Evolutionary conservation across 1,140 invertebrate species (phyloP).

Genomic region (Nymphalis io): DNA sequence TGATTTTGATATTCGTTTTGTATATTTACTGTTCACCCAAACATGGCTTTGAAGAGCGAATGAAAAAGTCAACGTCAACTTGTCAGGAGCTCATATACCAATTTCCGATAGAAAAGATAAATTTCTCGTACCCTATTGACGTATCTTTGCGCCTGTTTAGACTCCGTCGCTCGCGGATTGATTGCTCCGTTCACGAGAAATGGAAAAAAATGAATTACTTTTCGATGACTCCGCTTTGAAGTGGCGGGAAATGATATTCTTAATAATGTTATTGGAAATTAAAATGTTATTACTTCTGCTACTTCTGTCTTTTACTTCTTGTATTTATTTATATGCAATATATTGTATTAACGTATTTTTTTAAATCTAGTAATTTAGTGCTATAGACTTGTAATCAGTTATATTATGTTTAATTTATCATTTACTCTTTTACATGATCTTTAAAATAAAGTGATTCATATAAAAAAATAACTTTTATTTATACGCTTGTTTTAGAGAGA

Average conservation of each 20-base stretch:
- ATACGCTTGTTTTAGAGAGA: too few species aligned
- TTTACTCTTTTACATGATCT: too few species aligned
- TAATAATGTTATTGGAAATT: not conserved
- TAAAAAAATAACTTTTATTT: too few species aligned
- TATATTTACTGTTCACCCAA: not conserved
- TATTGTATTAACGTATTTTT: too few species aligned
- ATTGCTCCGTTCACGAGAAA: conserved; percentile 51
- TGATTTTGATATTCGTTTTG: not conserved
- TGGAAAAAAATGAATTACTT: conserved; percentile 42
- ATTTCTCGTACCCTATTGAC: conserved; percentile 58
- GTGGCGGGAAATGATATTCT: conserved; percentile 13
- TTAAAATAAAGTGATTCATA: too few species aligned
- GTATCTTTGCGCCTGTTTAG: conserved; percentile 50
- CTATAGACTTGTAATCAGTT: too few species aligned
- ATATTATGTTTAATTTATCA: too few species aligned
- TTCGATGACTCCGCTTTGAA: conserved; percentile 15
- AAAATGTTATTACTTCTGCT: too few species aligned
- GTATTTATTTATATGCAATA: too few species aligned
- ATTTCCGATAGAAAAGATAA: conserved; percentile 65
- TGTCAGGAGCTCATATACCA: conserved; percentile 54
- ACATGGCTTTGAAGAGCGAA: not conserved
- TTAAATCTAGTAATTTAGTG: too few species aligned
- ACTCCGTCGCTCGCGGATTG: conserved; percentile 48
- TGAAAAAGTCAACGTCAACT: conserved; percentile 21
- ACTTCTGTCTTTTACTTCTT: too few species aligned